Evolutionary conservation across 2,113 vertebrate species (phyloP).

Genomic region (Lepisosteus osseus): DNA sequence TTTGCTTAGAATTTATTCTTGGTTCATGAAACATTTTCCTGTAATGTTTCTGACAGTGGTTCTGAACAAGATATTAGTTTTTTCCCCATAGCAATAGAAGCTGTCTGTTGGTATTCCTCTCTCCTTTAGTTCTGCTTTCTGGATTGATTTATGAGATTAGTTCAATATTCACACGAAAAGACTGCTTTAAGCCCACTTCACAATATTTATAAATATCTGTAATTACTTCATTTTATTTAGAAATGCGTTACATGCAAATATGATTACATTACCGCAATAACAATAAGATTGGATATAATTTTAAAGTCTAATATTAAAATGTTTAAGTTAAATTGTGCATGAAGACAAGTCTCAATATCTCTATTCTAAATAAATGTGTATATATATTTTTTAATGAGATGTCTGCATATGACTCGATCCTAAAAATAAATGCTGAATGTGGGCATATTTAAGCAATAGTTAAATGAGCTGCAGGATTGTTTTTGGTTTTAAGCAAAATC

Average conservation of each 20-base stretch:
- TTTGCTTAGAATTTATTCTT: not conserved
- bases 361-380: not conserved
- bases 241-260: not conserved
- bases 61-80: not conserved
- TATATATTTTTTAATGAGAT: not conserved
- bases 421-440: too few relatives aligned
- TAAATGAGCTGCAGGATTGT: too few relatives aligned
- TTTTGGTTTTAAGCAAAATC: too few relatives aligned
- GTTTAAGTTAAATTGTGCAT: not conserved
- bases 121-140: slow-evolving; percentile 5
- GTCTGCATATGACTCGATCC: too few relatives aligned
- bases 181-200: not conserved
- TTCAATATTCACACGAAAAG: not conserved
- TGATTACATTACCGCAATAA: not conserved
- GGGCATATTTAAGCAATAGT: too few relatives aligned
- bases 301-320: not conserved
- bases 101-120: slow-evolving; percentile 3
- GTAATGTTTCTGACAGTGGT: slow-evolving; percentile 4
- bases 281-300: too few relatives aligned
- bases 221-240: not conserved
- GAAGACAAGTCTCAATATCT: not conserved
- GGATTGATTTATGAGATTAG: not conserved
- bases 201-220: too few relatives aligned
- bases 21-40: not conserved
- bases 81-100: not conserved